Evolutionary conservation across 1,140 invertebrate genomes (phyloP), one percentile per base, ranked within the genome.

Genomic region (Olivierus martensii): DNA sequence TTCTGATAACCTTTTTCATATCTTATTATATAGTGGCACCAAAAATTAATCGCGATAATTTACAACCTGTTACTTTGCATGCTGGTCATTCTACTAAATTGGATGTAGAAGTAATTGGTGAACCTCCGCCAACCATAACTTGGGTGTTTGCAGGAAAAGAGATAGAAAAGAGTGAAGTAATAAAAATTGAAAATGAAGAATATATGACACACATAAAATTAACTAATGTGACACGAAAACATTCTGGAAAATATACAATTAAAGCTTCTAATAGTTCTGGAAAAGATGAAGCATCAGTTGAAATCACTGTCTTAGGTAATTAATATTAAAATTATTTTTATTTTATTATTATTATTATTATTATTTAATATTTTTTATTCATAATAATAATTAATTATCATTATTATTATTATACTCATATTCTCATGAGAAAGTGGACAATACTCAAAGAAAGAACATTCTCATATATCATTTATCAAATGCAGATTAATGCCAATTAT

Each of bases 201-300:
- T 94, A 97, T 68, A 83, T 86, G 62, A 94, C 90, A 0, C 87
- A 91, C 63, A 65, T 99, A 68, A 79, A 88, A 58, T 80, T 92
- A 44, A 75, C 87, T 59, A 81, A 84, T 63, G 77, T 83, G 3
- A 84, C 46, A 42, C 12, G 51, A 39, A 36, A 21, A 34, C 83
- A 95, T 61, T 84, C 82, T 44, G 72, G 71, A 21, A 65, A 67
- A n/a, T 73, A 73, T 60, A 65, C 61, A n/a, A 65, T 71, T 9
- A 64, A 65, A 19, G 75, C 74, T 10, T 68, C 63, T 12, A 77
- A 77, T 56, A 65, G 70, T 28, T 71, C 65, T 55, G 75, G 75
- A 45, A 65, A 64, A 28, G 74, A 77, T 54, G 63, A 67, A 11
- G 73, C 72, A 46, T 69, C 71, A 42, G 66, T 77, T 46, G 70